Percentiles rank a stretch among this genome's conserved stretches.
phyloP scores from a whole-genome alignment of 2,888 invertebrate species.

The Glaucopsyche alexis region DNA sequence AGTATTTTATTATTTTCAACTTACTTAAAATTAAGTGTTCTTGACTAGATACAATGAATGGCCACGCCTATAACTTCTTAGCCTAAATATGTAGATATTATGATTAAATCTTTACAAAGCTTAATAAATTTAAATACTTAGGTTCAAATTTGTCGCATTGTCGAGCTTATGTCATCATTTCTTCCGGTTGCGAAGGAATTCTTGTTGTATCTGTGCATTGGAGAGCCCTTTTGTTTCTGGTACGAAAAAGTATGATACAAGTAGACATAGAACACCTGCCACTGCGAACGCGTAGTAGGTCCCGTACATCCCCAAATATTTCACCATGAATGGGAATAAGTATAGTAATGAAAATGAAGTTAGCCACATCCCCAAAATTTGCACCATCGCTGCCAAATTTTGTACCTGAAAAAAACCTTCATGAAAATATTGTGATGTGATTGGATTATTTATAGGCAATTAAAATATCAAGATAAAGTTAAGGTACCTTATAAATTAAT shows the following conservation, averaged over 20 bases:
- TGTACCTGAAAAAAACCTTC: constrained; percentile 41
- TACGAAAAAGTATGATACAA: constrained; percentile 8
- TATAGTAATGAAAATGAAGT: constrained; percentile 42
- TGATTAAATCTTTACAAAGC: no score
- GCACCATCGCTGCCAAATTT: constrained; percentile 41
- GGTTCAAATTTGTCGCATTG: no score
- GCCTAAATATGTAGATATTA: no score
- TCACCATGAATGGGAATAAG: constrained; percentile 38
- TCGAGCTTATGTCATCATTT: neutral
- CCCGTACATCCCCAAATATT: constrained; percentile 13
- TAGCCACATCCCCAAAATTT: constrained; percentile 42
- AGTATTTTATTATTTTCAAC: no score
- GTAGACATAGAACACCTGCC: neutral
- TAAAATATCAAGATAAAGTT: no score
- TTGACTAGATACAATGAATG: no score
- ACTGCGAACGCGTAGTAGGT: constrained; percentile 25
- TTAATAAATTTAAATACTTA: no score
- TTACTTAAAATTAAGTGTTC: no score
- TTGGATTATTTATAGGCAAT: no score
- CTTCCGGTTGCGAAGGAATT: constrained; percentile 4
- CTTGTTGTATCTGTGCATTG: constrained; percentile 29
- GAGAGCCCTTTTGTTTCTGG: constrained; percentile 30
- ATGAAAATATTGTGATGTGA: neutral
- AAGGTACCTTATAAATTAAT: no score
- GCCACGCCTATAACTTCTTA: no score